These are phyloP conservation scores for Hystrix cristata DNA, from an alignment of 2,113 vertebrate genomes.

Conservation along the genomic window DNA sequence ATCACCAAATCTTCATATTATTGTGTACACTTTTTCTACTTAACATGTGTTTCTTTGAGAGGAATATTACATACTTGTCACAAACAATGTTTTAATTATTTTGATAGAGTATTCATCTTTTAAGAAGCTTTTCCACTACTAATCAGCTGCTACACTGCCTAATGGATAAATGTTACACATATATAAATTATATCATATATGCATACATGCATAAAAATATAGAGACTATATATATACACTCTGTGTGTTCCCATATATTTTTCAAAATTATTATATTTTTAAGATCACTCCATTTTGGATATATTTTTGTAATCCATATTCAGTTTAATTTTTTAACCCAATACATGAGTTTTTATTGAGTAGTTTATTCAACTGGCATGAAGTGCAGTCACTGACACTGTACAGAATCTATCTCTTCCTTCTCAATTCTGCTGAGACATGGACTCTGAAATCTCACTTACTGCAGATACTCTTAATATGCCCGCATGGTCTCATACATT, in stretches of 20 bases:
- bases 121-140: neutral
- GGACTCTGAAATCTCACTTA: neutral
- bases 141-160: neutral
- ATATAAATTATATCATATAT: neutral
- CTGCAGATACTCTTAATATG: accelerated
- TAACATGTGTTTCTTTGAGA: neutral
- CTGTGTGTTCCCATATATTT: neutral
- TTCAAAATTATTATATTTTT: neutral
- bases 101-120: neutral
- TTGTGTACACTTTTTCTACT: neutral
- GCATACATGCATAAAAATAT: neutral
- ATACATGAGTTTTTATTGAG: neutral
- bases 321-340: neutral
- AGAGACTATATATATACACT: neutral
- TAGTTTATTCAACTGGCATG: neutral
- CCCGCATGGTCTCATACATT: neutral
- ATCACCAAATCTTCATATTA: neutral
- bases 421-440: neutral
- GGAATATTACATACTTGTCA: neutral
- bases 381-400: neutral
- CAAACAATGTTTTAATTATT: neutral
- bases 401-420: neutral
- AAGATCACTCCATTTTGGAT: neutral
- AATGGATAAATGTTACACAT: neutral
- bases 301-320: neutral